phyloP scores from a whole-genome alignment of 1,140 invertebrate genomes.

The Leptonema lineaticorne region DNA sequence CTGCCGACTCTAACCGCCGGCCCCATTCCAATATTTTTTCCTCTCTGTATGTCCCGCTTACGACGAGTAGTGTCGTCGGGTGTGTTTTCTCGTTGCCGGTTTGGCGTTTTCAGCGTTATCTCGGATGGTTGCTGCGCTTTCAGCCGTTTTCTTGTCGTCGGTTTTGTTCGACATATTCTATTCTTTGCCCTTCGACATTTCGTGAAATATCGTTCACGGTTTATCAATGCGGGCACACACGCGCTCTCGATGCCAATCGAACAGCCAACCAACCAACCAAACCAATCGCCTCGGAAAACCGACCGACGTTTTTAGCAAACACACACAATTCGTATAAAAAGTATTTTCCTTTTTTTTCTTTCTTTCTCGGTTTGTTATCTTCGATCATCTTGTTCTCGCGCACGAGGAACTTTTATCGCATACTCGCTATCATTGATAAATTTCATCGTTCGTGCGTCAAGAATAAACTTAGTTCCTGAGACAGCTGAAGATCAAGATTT shows the following conservation, averaged over 20 bases:
- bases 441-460: too few relatives aligned
- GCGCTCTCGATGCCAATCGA: too few relatives aligned
- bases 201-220: constrained; percentile 1
- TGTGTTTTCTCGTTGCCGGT: not conserved
- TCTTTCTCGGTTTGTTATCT: too few relatives aligned
- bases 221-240: not conserved
- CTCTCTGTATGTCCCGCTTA: not conserved
- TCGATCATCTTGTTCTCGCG: too few relatives aligned
- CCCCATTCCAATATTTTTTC: constrained; percentile 3
- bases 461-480: too few relatives aligned
- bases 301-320: not conserved
- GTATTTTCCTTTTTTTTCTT: not conserved
- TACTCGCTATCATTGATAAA: too few relatives aligned
- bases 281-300: too few relatives aligned
- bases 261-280: not conserved
- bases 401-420: too few relatives aligned
- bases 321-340: too few relatives aligned
- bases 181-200: not conserved
- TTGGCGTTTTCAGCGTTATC: not conserved
- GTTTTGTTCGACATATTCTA: constrained; percentile 4
- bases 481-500: too few relatives aligned
- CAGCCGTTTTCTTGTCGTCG: constrained; percentile 15
- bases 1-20: not conserved
- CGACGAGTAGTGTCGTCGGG: not conserved
- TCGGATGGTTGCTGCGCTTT: not conserved